Percentiles rank a stretch among this genome's conserved stretches.
Evolutionary conservation across 2,888 invertebrate species (phyloP).

Genomic region (Nephrocerus scutellatus): DNA sequence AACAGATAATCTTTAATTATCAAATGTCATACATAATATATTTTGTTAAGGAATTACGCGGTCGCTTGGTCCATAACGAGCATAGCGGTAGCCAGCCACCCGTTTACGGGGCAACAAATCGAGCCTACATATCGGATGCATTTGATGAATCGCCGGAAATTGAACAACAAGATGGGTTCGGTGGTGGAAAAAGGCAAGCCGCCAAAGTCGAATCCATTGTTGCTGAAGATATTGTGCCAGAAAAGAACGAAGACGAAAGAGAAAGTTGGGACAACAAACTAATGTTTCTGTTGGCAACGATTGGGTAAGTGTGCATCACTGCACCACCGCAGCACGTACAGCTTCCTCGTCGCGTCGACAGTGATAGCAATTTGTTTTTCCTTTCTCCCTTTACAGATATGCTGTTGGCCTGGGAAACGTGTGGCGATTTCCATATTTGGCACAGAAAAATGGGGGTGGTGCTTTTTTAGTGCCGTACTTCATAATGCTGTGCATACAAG

Average conservation of each 20-base stretch:
- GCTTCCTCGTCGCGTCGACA: no score
- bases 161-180: constrained; percentile 32
- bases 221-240: constrained; percentile 54
- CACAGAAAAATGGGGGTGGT: constrained; percentile 91
- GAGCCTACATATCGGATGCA: constrained; percentile 57
- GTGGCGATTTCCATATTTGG: constrained; percentile 91
- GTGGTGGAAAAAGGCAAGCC: no score
- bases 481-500: constrained; percentile 89
- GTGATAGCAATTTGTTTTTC: no score
- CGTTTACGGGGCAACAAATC: constrained; percentile 81
- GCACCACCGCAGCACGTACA: neutral
- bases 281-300: constrained; percentile 87
- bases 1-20: no score
- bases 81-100: constrained; percentile 58
- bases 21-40: neutral
- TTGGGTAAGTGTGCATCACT: constrained; percentile 51
- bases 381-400: constrained; percentile 49
- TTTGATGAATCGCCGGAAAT: constrained; percentile 42
- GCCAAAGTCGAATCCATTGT: constrained; percentile 53
- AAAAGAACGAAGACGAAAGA: constrained; percentile 65
- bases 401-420: constrained; percentile 93
- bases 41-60: constrained; percentile 59
- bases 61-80: constrained; percentile 65
- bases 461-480: constrained; percentile 97
- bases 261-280: constrained; percentile 92